Base-by-base conservation (phyloP, 2,113 vertebrate species). In the Chauna torquata region DNA sequence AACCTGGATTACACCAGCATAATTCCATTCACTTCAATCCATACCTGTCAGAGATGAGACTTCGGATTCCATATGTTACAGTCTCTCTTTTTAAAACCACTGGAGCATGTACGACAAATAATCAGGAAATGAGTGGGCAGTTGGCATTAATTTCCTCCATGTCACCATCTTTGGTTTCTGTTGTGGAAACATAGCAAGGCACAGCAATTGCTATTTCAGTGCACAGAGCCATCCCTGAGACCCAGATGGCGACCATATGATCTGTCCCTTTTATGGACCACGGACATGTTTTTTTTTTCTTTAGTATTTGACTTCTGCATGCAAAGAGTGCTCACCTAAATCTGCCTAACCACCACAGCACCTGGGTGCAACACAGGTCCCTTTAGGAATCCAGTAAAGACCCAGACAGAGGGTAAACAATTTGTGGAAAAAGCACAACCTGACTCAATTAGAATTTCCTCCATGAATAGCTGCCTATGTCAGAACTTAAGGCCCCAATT, bases 221-320 rank as follows among this genome's bases (percentile, higher is more conserved):
- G 78, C 52, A 92, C 65, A 40, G 90, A 92, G 78, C 74, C 82
- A 90, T 86, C 84, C 68, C 68, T 20, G 42, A 68, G 80, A 50
- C 79, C 92, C 96, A 97, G 94, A 82, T 97, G 97, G 95, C 88
- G 90, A 82, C 96, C 95, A 95, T 92, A 97, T 95, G 94, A 97
- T 92, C 76, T 16, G 50, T 82, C 55, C 64, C 65, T 93, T 71
- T 50, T 61, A 57, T 20, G 58, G 91, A 72, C 81, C 62, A 23
- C 10, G 71, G 70, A 62, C 66, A 40, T 9, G 5, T 66, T 96
- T 97, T 61, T 81, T 81, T 89, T 49, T 30, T 54, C 58, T 96
- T 52, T 54, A 84, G 20, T 71, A 87, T 94, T 91, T 90, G 65
- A 85, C 50, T 94, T 82, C 62, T 94, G 74, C 61, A 44, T 34